Evolutionary conservation across 2,797 vertebrate genomes (phyloP), one percentile per base, ranked within the genome.

Genomic region (Periophthalmus magnuspinnatus): DNA sequence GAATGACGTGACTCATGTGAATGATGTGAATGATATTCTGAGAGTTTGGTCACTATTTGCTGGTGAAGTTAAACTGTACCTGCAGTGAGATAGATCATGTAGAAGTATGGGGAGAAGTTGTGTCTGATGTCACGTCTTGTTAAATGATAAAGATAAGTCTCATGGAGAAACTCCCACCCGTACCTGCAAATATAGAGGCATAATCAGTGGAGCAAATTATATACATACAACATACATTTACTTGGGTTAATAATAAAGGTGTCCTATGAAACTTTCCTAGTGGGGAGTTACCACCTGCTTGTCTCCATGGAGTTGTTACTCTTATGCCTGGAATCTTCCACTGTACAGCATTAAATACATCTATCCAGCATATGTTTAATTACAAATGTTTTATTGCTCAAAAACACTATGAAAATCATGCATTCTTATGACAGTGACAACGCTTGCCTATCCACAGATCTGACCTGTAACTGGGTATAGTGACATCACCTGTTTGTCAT

Each of bases 41-140:
- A 47, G 11, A 13, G 45, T 14, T 47, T 47, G 6, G 16, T 50
- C 47, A 19, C 47, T 45, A 45, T 14, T 45, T 45, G 11, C 2
- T 19, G 17, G 4, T 52, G 52, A 54, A 54, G 7, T 21, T 54
- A 10, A 10, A 47, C 64, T 54, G 5, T 78, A 91, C 91, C 91
- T 88, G 86, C 86, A 0, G 94, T 97, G 82, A 99, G 85, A 76
- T 99, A 99, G 68, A 99, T 82, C 96, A 98, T 94, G 72, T 97
- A 99, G 92, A 98, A 99, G 86, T 98, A 99, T 0, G 97, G 96
- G 0, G 97, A 99, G 84, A 99, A 99, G 81, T 99, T 99, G 82
- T 99, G 97, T 0, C 95, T 94, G 70, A 91, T 96, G 69, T 99
- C 97, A 33, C 95, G 92, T 77, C 96, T 89, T 5, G 94, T 96